These are phyloP conservation scores for Hydraecia micacea DNA, from an alignment of 2,888 invertebrate genomes.

Conservation along the genomic window DNA sequence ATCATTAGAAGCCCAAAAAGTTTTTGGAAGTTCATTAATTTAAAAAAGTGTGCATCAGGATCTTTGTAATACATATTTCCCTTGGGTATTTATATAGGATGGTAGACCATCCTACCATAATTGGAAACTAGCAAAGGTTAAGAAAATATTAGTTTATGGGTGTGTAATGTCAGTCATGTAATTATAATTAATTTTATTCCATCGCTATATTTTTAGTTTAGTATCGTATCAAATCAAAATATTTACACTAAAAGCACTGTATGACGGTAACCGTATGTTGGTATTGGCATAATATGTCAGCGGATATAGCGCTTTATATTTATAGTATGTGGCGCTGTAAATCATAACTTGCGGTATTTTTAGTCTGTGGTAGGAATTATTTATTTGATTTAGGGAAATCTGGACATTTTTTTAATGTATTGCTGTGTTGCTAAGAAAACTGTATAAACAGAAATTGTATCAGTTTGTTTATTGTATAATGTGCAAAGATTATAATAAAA, in stretches of 20 bases:
- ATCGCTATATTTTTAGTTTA: slow-evolving; percentile 31
- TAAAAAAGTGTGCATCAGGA: too few relatives aligned
- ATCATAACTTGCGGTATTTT: slow-evolving; percentile 50
- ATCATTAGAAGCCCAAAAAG: too few relatives aligned
- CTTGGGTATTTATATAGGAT: too few relatives aligned
- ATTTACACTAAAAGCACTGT: slow-evolving; percentile 50
- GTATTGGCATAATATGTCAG: slow-evolving; percentile 56
- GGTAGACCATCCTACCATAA: background rate
- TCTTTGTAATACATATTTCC: too few relatives aligned
- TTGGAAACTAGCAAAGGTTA: background rate
- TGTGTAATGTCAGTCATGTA: slow-evolving; percentile 8
- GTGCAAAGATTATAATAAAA: background rate
- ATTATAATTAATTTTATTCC: slow-evolving; percentile 25
- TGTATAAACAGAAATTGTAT: background rate
- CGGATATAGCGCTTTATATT: slow-evolving; percentile 45
- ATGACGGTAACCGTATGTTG: slow-evolving; percentile 60
- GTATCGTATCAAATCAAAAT: slow-evolving; percentile 45
- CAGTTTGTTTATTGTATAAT: background rate
- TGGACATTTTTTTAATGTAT: slow-evolving; percentile 11
- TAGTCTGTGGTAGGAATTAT: slow-evolving; percentile 33
- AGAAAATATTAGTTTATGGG: background rate
- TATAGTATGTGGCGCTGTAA: slow-evolving; percentile 57
- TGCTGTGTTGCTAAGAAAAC: slow-evolving; percentile 14
- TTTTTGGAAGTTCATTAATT: too few relatives aligned
- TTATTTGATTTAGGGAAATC: slow-evolving; percentile 45